Conservation (phyloP, 2,797 vertebrate genomes). For the Gouania willdenowi region DNA sequence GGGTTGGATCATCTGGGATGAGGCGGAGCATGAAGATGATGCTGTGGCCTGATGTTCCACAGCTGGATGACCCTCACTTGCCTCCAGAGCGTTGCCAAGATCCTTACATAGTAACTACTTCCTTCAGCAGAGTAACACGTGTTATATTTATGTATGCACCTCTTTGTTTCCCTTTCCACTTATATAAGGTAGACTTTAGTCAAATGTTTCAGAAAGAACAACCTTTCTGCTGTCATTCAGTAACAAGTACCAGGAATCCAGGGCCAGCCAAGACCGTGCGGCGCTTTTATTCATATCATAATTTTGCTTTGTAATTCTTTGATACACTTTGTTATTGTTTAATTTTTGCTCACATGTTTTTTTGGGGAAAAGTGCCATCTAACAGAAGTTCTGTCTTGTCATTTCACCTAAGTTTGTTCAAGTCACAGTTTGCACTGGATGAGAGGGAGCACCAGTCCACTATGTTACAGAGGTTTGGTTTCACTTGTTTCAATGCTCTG, state of each 20-base stretch:
- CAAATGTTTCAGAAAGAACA: no score
- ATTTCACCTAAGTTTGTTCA: constrained; percentile 27
- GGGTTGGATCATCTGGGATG: constrained; percentile 23
- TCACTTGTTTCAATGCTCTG: constrained; percentile 22
- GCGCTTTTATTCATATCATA: neutral
- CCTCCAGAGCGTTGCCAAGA: constrained; percentile 26
- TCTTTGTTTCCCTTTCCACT: no score
- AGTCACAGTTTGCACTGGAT: constrained; percentile 22
- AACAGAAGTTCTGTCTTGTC: constrained; percentile 33
- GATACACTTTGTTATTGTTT: constrained; percentile 11
- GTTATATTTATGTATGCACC: no score
- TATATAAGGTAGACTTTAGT: no score
- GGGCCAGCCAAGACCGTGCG: constrained; percentile 15
- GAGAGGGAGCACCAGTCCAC: constrained; percentile 14
- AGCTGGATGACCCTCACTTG: constrained; percentile 2
- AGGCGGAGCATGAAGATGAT: constrained; percentile 10
- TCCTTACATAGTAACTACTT: constrained; percentile 17
- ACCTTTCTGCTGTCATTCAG: no score
- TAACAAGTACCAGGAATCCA: no score
- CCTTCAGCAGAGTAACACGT: no score
- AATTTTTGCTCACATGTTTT: constrained; percentile 19
- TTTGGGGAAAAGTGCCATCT: constrained; percentile 66
- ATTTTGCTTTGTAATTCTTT: constrained; percentile 19
- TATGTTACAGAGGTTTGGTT: constrained; percentile 1
- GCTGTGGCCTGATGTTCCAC: constrained; percentile 18